phyloP scores from a whole-genome alignment of 2,888 invertebrate species.

The Drosophila merina region DNA sequence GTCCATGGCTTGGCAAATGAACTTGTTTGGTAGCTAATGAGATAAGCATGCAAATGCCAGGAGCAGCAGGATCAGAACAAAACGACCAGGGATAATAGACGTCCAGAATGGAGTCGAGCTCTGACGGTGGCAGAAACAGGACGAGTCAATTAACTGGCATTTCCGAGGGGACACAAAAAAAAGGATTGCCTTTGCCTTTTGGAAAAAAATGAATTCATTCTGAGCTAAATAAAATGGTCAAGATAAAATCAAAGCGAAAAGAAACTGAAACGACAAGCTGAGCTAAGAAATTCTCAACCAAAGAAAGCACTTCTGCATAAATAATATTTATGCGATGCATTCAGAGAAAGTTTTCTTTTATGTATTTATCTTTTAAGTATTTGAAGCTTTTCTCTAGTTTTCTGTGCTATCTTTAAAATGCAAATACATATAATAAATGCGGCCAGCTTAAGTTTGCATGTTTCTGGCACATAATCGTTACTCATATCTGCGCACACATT shows the following conservation, averaged over 20 bases:
- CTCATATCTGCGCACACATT: constrained; percentile 48
- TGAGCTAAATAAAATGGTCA: constrained; percentile 11
- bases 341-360: background rate
- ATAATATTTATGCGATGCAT: constrained; percentile 3
- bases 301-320: background rate
- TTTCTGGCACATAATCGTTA: constrained; percentile 20
- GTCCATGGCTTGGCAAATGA: constrained; percentile 62
- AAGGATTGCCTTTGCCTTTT: constrained; percentile 9
- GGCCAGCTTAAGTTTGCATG: constrained; percentile 16
- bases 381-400: background rate
- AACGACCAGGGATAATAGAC: constrained; percentile 13
- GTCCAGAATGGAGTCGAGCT: constrained; percentile 18
- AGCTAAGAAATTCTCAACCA: background rate
- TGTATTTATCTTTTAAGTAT: background rate
- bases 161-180: constrained; percentile 52
- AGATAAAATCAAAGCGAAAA: constrained; percentile 17
- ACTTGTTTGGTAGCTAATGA: constrained; percentile 74
- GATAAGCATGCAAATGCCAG: constrained; percentile 68
- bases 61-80: constrained; percentile 9
- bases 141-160: constrained; percentile 60
- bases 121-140: constrained; percentile 37
- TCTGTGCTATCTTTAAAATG: background rate
- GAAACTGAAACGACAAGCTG: constrained; percentile 1
- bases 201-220: constrained; percentile 9
- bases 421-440: background rate